phyloP scores from a whole-genome alignment of 1,140 invertebrate species.

The Brachionus angularis region DNA sequence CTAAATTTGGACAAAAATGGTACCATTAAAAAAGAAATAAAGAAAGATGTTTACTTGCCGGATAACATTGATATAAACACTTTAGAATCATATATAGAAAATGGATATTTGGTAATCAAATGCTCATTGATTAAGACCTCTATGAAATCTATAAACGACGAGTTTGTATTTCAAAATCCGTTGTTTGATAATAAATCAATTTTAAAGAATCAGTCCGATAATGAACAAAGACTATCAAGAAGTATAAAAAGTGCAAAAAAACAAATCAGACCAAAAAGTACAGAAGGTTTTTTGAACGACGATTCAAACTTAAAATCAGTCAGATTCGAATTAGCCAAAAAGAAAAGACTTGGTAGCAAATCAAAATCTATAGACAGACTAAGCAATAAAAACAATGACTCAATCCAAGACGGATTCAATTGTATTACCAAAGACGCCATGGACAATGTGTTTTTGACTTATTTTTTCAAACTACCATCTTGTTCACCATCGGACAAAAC shows the following conservation, averaged over 20 bases:
- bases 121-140: neutral
- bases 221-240: too few species aligned
- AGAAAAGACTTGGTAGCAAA: neutral
- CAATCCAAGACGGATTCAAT: conserved; percentile 10
- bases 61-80: conserved; percentile 12
- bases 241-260: too few species aligned
- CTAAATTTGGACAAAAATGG: conserved; percentile 2
- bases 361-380: conserved; percentile 10
- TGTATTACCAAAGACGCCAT: conserved; percentile 11
- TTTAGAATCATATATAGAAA: conserved; percentile 22
- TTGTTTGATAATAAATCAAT: neutral
- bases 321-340: too few species aligned
- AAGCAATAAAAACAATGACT: neutral
- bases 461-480: conserved; percentile 25
- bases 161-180: conserved; percentile 13
- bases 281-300: too few species aligned
- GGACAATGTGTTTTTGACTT: conserved; percentile 27
- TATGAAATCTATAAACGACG: neutral
- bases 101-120: conserved; percentile 4
- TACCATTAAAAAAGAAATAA: neutral
- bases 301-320: too few species aligned
- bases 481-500: conserved; percentile 23
- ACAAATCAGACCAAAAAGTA: too few species aligned
- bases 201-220: too few species aligned
- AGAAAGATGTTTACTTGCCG: conserved; percentile 1